Evolutionary conservation across 2,888 invertebrate genomes (phyloP).

Genomic region (Ectropis crepuscularia): DNA sequence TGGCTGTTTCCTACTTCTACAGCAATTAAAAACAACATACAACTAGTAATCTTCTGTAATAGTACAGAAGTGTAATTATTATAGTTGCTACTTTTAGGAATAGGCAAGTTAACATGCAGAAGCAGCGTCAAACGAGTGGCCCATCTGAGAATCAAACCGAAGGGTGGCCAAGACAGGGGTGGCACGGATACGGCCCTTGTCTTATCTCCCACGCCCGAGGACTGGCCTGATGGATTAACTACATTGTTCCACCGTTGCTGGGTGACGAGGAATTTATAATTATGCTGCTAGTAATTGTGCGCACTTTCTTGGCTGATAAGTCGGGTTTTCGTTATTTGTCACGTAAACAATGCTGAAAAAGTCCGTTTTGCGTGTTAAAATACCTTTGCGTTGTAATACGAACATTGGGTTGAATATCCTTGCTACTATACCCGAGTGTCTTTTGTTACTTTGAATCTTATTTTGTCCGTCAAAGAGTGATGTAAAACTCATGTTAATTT

Average conservation of each 20-base stretch:
- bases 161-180: conserved; percentile 76
- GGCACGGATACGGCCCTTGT: conserved; percentile 71
- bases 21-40: too few relatives aligned
- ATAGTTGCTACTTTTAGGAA: too few relatives aligned
- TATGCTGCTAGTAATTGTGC: conserved; percentile 60
- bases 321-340: conserved; percentile 5
- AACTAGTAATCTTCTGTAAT: too few relatives aligned
- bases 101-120: too few relatives aligned
- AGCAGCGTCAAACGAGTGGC: conserved; percentile 2
- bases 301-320: conserved; percentile 19
- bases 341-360: background rate
- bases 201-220: conserved; percentile 83
- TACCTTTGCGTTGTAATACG: too few relatives aligned
- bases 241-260: conserved; percentile 80
- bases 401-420: too few relatives aligned
- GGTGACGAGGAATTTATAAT: conserved; percentile 83
- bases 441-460: too few relatives aligned
- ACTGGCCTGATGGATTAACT: conserved; percentile 83
- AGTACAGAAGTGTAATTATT: too few relatives aligned
- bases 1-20: too few relatives aligned
- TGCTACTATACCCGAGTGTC: too few relatives aligned
- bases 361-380: background rate
- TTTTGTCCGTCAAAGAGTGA: too few relatives aligned
- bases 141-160: conserved; percentile 45
- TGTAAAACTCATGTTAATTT: too few relatives aligned